Evolutionary conservation across 2,797 vertebrate genomes (phyloP).

Genomic region (Ctenochaetus hawaiiensis): DNA sequence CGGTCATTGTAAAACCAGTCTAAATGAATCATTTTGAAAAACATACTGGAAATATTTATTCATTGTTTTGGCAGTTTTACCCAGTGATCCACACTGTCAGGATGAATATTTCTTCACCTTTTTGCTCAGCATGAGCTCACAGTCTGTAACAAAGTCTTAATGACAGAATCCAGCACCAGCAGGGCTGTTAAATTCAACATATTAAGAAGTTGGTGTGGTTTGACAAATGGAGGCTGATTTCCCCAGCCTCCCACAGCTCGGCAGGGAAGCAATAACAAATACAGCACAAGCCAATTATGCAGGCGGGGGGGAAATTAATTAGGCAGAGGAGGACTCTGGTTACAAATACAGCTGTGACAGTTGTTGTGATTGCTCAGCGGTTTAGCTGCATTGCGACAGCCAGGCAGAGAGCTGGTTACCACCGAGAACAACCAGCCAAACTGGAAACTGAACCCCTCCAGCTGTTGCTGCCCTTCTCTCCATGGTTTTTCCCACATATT

Average conservation of each 20-base stretch:
- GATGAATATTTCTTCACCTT: slow-evolving; percentile 18
- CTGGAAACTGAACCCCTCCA: slow-evolving; percentile 4
- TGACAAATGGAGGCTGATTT: slow-evolving; percentile 22
- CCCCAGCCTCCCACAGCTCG: slow-evolving; percentile 14
- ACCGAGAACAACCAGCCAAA: slow-evolving; percentile 26
- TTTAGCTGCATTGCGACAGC: slow-evolving; percentile 46
- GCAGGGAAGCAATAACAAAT: slow-evolving; percentile 51
- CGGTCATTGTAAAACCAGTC: neutral
- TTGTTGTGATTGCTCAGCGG: slow-evolving; percentile 33
- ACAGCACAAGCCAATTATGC: slow-evolving; percentile 23
- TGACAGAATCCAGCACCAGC: slow-evolving; percentile 19
- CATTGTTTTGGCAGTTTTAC: slow-evolving; percentile 2
- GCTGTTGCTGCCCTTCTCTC: neutral
- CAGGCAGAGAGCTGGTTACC: slow-evolving; percentile 25
- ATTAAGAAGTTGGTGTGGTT: slow-evolving; percentile 30
- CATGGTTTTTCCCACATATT: neutral
- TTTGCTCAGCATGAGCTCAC: slow-evolving; percentile 28
- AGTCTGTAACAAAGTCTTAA: slow-evolving; percentile 26
- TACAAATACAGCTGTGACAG: slow-evolving; percentile 45
- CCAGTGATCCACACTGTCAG: slow-evolving; percentile 4
- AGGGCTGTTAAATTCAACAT: neutral
- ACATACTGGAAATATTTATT: neutral
- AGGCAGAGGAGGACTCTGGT: slow-evolving; percentile 33
- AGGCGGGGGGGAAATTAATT: slow-evolving; percentile 30
- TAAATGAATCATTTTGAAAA: neutral